phyloP scores from a whole-genome alignment of 2,888 invertebrate genomes.

The Bimastos eiseni region DNA sequence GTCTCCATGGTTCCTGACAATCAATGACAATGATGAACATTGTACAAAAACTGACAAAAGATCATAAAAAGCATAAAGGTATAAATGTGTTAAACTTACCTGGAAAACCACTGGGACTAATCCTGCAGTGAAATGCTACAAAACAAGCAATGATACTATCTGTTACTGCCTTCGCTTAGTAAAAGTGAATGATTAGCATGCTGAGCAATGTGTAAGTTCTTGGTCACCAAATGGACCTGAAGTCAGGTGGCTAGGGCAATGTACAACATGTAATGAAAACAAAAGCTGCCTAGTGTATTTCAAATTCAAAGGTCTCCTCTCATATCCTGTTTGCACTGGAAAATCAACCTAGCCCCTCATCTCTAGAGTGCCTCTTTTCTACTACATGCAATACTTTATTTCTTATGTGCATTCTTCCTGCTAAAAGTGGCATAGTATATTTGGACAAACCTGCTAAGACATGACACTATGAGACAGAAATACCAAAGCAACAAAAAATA shows the following conservation, averaged over 20 bases:
- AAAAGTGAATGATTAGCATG: background rate
- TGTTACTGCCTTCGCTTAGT: background rate
- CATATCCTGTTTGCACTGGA: background rate
- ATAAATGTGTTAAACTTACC: background rate
- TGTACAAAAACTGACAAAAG: background rate
- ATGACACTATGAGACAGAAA: background rate
- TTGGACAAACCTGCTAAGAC: background rate
- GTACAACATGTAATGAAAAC: background rate
- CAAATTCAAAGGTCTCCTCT: background rate
- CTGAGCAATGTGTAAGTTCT: background rate
- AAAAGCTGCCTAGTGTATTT: background rate
- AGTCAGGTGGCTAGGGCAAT: background rate
- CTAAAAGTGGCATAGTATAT: background rate
- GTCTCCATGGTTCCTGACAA: background rate
- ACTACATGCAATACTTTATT: background rate
- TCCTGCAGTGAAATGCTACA: conserved; percentile 7
- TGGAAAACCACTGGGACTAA: conserved; percentile 13
- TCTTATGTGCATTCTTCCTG: background rate
- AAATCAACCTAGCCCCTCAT: background rate
- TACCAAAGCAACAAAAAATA: background rate
- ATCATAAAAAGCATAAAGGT: background rate
- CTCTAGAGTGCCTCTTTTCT: background rate
- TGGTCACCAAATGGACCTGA: background rate
- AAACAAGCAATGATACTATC: background rate
- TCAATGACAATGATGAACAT: background rate